Evolutionary conservation across 2,888 invertebrate species (phyloP).

Genomic region (Luperina nickerlii): DNA sequence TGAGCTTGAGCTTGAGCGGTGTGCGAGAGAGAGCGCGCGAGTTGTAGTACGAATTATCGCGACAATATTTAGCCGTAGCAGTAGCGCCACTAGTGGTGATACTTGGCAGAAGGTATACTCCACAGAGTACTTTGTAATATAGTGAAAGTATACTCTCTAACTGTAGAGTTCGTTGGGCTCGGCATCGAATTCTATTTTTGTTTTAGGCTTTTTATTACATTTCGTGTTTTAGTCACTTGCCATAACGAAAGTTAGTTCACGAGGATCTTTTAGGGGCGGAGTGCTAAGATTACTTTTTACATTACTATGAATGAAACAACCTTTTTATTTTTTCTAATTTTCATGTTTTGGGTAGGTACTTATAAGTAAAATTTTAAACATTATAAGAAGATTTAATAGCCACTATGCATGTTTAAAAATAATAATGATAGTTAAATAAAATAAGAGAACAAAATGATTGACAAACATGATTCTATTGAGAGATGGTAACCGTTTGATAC

Average conservation of each 20-base stretch:
- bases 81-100: not conserved
- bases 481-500: slow-evolving; percentile 17
- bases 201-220: not conserved
- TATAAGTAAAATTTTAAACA: slow-evolving; percentile 29
- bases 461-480: slow-evolving; percentile 26
- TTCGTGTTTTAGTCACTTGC: not conserved
- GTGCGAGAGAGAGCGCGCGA: not conserved
- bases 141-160: not conserved
- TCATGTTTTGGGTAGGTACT: slow-evolving; percentile 43
- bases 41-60: not conserved
- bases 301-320: slow-evolving; percentile 21
- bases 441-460: slow-evolving; percentile 38
- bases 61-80: not conserved
- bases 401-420: slow-evolving; percentile 47
- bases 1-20: not conserved
- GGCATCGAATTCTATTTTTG: not conserved
- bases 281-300: not conserved
- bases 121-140: too few relatives aligned
- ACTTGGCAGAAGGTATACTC: not conserved
- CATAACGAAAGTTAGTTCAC: not conserved
- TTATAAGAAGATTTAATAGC: slow-evolving; percentile 39
- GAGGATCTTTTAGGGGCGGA: not conserved
- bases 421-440: slow-evolving; percentile 39
- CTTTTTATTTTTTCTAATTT: slow-evolving; percentile 18
- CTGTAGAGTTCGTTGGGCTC: not conserved